Base-by-base conservation (phyloP, 1,140 invertebrate species). In the Nephotettix cincticeps region DNA sequence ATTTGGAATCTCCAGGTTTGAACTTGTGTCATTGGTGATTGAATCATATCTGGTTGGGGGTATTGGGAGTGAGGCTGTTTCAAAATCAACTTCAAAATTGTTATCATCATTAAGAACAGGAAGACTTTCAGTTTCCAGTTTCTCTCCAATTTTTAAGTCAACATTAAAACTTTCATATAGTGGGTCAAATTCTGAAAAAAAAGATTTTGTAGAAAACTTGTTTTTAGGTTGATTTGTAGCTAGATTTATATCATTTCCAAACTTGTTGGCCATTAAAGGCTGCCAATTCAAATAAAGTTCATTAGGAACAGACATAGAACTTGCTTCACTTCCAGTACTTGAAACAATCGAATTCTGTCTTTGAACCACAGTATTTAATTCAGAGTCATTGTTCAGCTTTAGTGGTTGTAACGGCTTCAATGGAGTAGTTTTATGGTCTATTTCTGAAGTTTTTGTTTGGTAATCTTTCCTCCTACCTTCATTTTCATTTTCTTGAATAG, bases 101-200 rank as follows among this genome's bases (percentile, higher is more conserved):
- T 70, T 64, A 63, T 29, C 40, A 47, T 13, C 68, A 25, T 21
- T 45, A 30, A 64, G 19, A 43, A 29, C 36, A 30, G 56, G 65
- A 25, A 47, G 25, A 28, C 36, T 51, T 28, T 47, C 32, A 11
- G 45, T 36, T 25, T 54, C 40, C 0, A 21, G 19, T 54, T 56
- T 61, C 21, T 56, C 61, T 27, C 67, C 65, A 1, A 14, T 45
- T 28, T 51, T 47, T 1, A 51, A 30, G 27, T 43, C 11, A 29
- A n/a, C 27, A 54, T n/a, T 21, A 29, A 21, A 32, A 19, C 43
- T 76, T 73, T 74, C 72, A 76, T 28, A 79, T 72, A 69, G 32
- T 36, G 76, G 76, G 58, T 79, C 77, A 72, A 78, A 77, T 73
- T 79, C 77, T 27, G 70, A 73, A 30, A 79, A 77, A 21, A 79